A percentile compares a stretch with the other conserved stretches of the same genome.
Conservation (phyloP, 2,113 vertebrate species). For the Amphilophus citrinellus region DNA sequence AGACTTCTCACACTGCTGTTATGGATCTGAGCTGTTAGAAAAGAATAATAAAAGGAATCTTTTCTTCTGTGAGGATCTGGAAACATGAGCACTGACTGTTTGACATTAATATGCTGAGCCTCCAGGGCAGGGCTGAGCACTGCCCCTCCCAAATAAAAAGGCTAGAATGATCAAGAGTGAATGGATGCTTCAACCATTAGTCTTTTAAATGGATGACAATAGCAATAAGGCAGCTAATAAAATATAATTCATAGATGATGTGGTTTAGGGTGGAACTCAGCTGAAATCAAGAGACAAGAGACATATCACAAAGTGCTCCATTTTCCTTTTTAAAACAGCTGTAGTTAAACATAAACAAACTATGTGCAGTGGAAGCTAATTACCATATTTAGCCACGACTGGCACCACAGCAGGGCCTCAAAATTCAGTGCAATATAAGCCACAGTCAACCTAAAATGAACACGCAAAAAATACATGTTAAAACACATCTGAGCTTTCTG, state of each 20-base stretch:
- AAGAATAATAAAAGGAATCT: slow-evolving; percentile 20
- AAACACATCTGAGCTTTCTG: neutral
- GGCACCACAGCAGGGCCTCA: slow-evolving; percentile 37
- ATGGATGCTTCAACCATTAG: slow-evolving; percentile 45
- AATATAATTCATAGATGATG: slow-evolving; percentile 50
- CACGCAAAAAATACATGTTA: slow-evolving; percentile 16
- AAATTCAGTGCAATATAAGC: slow-evolving; percentile 50
- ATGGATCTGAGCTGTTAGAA: slow-evolving; percentile 25
- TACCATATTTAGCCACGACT: slow-evolving; percentile 21
- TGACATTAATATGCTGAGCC: slow-evolving; percentile 44
- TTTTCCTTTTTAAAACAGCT: slow-evolving; percentile 39
- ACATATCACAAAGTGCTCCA: slow-evolving; percentile 4
- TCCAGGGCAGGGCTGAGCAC: slow-evolving; percentile 56
- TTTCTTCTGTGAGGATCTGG: slow-evolving; percentile 28
- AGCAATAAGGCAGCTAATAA: slow-evolving; percentile 39
- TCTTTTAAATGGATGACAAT: slow-evolving; percentile 29
- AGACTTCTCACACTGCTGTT: neutral
- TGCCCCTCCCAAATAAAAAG: slow-evolving; percentile 40
- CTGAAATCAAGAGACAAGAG: slow-evolving; percentile 40
- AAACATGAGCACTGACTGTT: slow-evolving; percentile 49
- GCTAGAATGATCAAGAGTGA: slow-evolving; percentile 55
- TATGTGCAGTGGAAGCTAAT: slow-evolving; percentile 51
- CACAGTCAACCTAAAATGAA: slow-evolving; percentile 20
- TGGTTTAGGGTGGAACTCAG: slow-evolving; percentile 45
- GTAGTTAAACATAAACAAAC: slow-evolving; percentile 59